These are phyloP conservation scores for Acanthaster planci DNA, from an alignment of 35 echinoderm and acorn worm genomes.

Conservation along the genomic window DNA sequence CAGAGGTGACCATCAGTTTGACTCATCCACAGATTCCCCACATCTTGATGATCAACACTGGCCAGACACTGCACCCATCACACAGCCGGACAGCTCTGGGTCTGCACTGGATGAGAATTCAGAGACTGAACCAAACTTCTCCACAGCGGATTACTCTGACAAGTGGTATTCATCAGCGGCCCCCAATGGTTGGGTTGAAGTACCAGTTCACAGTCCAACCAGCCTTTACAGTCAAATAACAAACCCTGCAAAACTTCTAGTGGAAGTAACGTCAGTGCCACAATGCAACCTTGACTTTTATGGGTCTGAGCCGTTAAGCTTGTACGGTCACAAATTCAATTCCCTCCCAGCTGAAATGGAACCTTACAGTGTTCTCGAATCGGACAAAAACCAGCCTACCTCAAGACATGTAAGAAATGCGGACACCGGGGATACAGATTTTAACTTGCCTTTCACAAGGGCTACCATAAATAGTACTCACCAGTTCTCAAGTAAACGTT, in stretches of 20 bases:
- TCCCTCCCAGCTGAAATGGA: too few relatives aligned
- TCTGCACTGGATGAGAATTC: too few relatives aligned
- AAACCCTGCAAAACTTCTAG: neutral
- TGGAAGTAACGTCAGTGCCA: neutral
- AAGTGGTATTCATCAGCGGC: too few relatives aligned
- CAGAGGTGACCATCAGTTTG: too few relatives aligned
- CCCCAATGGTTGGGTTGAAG: too few relatives aligned
- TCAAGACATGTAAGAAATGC: neutral
- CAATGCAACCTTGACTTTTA: neutral
- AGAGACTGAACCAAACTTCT: too few relatives aligned
- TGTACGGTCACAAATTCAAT: too few relatives aligned
- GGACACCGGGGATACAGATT: neutral
- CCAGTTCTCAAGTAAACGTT: neutral
- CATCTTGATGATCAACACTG: too few relatives aligned
- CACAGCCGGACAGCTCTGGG: too few relatives aligned
- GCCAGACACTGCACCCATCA: too few relatives aligned
- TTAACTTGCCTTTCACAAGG: neutral
- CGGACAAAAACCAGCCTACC: neutral
- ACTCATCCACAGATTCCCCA: too few relatives aligned
- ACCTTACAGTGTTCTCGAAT: neutral
- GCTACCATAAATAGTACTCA: neutral
- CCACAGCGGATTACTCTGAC: too few relatives aligned
- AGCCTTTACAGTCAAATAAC: conserved; percentile 12
- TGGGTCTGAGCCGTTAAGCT: neutral
- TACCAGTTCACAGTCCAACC: neutral